Base-by-base conservation (phyloP, 2,888 invertebrate species). In the Cheiracanthium punctorium region DNA sequence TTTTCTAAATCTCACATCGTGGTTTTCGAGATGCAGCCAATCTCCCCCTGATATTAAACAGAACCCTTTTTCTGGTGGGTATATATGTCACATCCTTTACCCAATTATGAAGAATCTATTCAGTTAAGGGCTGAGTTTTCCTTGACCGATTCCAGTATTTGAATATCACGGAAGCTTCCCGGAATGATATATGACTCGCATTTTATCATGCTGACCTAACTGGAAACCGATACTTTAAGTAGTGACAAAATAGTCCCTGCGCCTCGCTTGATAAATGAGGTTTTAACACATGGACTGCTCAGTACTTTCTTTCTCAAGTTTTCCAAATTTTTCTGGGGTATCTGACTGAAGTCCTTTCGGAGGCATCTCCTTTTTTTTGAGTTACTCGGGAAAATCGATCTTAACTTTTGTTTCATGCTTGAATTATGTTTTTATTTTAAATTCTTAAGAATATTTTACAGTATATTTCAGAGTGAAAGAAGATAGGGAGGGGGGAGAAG, bases 181-280 rank as follows among this genome's bases (percentile, higher is more conserved):
- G 20, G 70, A 77, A 84, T 84, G 84, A 84, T 84, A 73, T 84
- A 84, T 84, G 84, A 74, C 79, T 79, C 73, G 73, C 79, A 79
- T 79, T 84, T 84, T 79, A 79, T 79, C 79, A 74, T 74, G 69
- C 77, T 37, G 37, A 79, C 84, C 79, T 84, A 84, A 84, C 84
- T 84, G 84, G 84, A 84, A 84, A 84, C 84, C 84, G 84, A 84
- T 84, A 84, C 73, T 84, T 84, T 84, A 79, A 84, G 79, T 84
- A 79, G 84, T 79, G 79, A 71, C 69, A 75, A 69, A 69, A 69
- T 32, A 69, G 69, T 32, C 28, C 28, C 48, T 71, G 20, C 67
- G 48, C 77, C 67, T 74, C 65, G 33, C 12, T 73, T 84, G 84
- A 84, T 84, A 79, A 79, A 84, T 84, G 84, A 77, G 84, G 73